A percentile compares a stretch with the other conserved stretches of the same genome.
Evolutionary conservation across 1,140 invertebrate genomes (phyloP).

Genomic region (Drosophila varians): DNA sequence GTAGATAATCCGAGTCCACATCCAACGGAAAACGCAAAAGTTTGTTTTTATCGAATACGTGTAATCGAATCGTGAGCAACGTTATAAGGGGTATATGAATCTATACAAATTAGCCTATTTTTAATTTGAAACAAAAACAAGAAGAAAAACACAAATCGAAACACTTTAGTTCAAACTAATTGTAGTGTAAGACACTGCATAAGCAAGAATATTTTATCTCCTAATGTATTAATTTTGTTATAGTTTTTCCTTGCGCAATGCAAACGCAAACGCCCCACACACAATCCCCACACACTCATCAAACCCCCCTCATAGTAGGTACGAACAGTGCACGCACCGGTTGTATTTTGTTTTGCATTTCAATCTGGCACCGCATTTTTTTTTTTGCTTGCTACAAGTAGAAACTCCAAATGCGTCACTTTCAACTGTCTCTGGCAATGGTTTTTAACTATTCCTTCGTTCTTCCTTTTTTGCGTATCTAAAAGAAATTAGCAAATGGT

Average conservation of each 20-base stretch:
- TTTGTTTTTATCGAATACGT: constrained; percentile 78
- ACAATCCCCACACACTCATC: constrained; percentile 29
- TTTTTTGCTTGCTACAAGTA: constrained; percentile 1
- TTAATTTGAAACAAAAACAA: constrained; percentile 57
- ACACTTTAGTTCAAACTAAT: constrained; percentile 81
- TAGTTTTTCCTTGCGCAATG: constrained; percentile 65
- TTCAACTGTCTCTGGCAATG: constrained; percentile 36
- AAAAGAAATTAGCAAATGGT: constrained; percentile 54
- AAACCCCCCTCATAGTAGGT: constrained; percentile 55
- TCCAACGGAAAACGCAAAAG: constrained; percentile 62
- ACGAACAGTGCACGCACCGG: constrained; percentile 58
- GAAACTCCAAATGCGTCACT: constrained; percentile 17
- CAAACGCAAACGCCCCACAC: constrained; percentile 21
- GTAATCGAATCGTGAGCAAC: constrained; percentile 72
- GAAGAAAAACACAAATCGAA: constrained; percentile 61
- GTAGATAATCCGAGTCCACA: constrained; percentile 35
- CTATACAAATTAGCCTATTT: constrained; percentile 74
- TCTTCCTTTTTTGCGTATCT: constrained; percentile 21
- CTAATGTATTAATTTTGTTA: constrained; percentile 81
- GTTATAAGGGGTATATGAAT: constrained; percentile 64
- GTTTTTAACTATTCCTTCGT: constrained; percentile 10
- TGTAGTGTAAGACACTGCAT: constrained; percentile 80
- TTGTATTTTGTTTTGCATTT: constrained; percentile 76
- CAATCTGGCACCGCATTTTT: constrained; percentile 68
- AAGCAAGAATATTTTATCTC: constrained; percentile 77